These are phyloP conservation scores for Hecatera dysodea DNA, from an alignment of 2,888 invertebrate species.

Conservation along the genomic window DNA sequence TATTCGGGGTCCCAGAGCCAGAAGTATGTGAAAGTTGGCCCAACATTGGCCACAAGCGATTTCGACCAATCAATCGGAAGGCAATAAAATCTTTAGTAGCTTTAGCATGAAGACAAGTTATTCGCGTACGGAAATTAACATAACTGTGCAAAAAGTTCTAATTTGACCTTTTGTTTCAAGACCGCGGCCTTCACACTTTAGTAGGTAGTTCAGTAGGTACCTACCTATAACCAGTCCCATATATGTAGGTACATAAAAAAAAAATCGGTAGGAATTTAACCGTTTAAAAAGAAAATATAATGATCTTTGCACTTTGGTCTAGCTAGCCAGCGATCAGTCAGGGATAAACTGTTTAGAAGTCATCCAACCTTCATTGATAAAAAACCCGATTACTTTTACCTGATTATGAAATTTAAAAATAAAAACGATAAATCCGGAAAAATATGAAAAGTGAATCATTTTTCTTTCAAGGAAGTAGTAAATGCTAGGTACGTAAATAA, in stretches of 20 bases:
- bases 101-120: not conserved
- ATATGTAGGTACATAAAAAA: too few species aligned
- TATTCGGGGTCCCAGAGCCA: not conserved
- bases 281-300: too few species aligned
- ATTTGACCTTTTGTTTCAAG: constrained; percentile 31
- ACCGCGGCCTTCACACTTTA: constrained; percentile 6
- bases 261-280: too few species aligned
- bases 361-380: too few species aligned
- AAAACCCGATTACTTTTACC: constrained; percentile 3
- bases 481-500: not conserved
- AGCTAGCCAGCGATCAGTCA: too few species aligned
- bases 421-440: not conserved
- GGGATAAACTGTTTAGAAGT: too few species aligned
- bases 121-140: constrained; percentile 28
- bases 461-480: not conserved
- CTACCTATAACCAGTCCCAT: too few species aligned
- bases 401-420: not conserved
- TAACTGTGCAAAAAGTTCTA: constrained; percentile 37
- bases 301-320: too few species aligned
- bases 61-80: constrained; percentile 8
- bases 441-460: not conserved
- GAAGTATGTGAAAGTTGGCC: not conserved
- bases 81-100: not conserved
- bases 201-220: too few species aligned
- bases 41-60: constrained; percentile 15